Conservation (phyloP, 2,113 vertebrate genomes). For the Spermophilus dauricus region DNA sequence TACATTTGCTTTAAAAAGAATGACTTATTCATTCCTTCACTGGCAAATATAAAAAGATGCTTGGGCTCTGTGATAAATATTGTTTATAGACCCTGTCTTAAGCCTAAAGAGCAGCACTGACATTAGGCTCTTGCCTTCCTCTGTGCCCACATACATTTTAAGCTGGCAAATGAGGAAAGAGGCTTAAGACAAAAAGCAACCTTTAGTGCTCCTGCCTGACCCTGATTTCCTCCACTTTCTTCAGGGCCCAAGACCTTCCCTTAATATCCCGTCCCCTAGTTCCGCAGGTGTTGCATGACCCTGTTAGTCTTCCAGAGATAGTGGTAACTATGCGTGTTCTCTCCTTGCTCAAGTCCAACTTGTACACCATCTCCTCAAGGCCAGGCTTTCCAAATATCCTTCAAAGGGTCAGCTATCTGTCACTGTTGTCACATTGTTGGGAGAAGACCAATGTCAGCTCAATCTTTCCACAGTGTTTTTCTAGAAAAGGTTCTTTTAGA, state of each 20-base stretch:
- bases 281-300: neutral
- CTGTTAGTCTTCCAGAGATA: neutral
- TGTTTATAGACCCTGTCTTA: neutral
- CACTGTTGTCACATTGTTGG: neutral
- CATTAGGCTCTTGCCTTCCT: neutral
- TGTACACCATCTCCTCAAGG: neutral
- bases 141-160: neutral
- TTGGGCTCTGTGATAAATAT: neutral
- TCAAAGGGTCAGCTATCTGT: neutral
- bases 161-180: neutral
- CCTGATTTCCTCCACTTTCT: neutral
- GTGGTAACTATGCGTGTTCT: neutral
- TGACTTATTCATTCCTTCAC: neutral
- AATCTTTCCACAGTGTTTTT: neutral
- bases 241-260: neutral
- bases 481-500: slow-evolving; percentile 30
- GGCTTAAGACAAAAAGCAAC: neutral
- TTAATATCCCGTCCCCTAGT: neutral
- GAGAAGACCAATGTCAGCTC: neutral
- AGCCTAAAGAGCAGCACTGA: neutral
- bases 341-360: neutral
- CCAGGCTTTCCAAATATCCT: neutral
- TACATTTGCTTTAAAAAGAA: slow-evolving; percentile 51
- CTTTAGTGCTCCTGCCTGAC: neutral
- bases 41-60: neutral